Base-by-base conservation (phyloP, 2,113 vertebrate species). In the Emydura subglobosa region DNA sequence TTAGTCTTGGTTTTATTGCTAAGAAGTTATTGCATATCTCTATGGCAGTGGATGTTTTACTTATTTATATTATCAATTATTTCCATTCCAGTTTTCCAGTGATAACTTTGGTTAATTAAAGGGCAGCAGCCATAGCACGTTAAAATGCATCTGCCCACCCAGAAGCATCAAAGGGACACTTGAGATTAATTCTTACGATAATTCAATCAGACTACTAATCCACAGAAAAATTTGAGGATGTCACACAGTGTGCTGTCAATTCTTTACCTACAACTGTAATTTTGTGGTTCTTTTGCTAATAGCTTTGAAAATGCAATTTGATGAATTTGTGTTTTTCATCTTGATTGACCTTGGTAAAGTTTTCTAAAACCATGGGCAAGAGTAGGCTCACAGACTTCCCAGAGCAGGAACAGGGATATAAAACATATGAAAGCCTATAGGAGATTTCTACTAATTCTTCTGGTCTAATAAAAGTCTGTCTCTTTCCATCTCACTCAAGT, bases 11-110 rank as follows among this genome's bases (percentile, higher is more conserved):
- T 55, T 91, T 96, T 94, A 94, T 90, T 91, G 83, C 61, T 94
- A 93, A 93, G 80, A 55, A 92, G 86, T 94, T 88, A 93, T 53
- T n/a, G 10, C 44, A 3, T 47, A 95, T 94, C 91, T 93, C 55
- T 53, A 59, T 31, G 19, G 94, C 85, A 94, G 93, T 82, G 78
- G 80, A 95, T 87, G 88, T 72, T 96, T 96, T 94, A 90, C 42
- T 85, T 96, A 94, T 89, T 97, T 96, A 78, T 90, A 91, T 94
- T 95, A 95, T 51, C n/a, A 24, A 25, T 89, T 96, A 91, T 96
- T 95, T 96, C 96, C 96, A 93, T 91, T 93, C 54, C 59, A 65
- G 31, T 83, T 91, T 76, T 94, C 90, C 95, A 95, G 54, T 8
- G 74, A 79, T 84, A 87, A 95, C 88, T 96, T 87, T 89, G 96